phyloP scores from a whole-genome alignment of 2,888 invertebrate genomes.

The Zhuqinia jingwanae region DNA sequence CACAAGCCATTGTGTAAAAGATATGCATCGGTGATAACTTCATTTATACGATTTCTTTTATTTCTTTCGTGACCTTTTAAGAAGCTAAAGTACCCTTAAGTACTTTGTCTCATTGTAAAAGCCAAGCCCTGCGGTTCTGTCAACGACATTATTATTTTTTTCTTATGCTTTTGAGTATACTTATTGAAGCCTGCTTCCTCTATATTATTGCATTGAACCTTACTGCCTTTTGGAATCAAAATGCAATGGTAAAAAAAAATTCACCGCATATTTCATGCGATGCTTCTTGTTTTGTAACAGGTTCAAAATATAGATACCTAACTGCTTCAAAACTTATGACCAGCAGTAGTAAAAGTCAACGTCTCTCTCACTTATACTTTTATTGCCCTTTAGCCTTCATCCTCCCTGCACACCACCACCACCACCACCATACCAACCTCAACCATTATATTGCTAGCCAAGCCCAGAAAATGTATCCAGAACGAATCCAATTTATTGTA shows the following conservation, averaged over 20 bases:
- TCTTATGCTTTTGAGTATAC: background rate
- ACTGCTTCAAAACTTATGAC: constrained; percentile 25
- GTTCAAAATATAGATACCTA: constrained; percentile 45
- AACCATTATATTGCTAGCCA: background rate
- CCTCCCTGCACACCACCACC: constrained; percentile 21
- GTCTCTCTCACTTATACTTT: constrained; percentile 46
- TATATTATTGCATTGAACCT: background rate
- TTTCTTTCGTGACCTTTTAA: constrained; percentile 62
- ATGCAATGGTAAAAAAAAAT: constrained; percentile 26
- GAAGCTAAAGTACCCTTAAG: constrained; percentile 55
- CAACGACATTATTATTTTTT: constrained; percentile 45
- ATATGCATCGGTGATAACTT: constrained; percentile 65
- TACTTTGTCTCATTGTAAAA: constrained; percentile 49
- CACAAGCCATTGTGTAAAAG: constrained; percentile 47
- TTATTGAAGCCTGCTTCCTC: background rate
- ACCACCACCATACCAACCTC: constrained; percentile 29
- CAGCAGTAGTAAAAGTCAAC: constrained; percentile 68
- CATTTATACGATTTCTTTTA: constrained; percentile 43
- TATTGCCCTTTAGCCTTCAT: constrained; percentile 18
- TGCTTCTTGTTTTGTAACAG: constrained; percentile 37
- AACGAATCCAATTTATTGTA: constrained; percentile 57
- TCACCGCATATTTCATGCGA: constrained; percentile 6
- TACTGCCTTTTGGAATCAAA: background rate
- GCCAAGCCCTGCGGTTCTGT: constrained; percentile 68
- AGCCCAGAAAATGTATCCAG: constrained; percentile 33